Base-by-base conservation (phyloP, 2,888 invertebrate genomes). In the Cyclophora albipunctata region DNA sequence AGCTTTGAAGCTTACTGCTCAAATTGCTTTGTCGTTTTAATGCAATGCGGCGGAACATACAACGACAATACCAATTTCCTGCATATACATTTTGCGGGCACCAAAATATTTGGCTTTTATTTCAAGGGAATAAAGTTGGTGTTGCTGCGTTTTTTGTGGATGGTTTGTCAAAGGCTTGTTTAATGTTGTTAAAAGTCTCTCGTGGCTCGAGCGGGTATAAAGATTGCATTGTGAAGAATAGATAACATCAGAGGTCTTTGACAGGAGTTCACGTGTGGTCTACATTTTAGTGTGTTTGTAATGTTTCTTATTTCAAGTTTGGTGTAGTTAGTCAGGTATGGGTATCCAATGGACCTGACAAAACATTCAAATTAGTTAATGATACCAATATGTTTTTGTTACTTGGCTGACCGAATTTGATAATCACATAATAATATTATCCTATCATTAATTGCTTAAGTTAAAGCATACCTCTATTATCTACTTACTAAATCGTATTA, bases 181-280 rank as follows among this genome's bases (percentile, higher is more conserved):
- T 48, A 50, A 45, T 51, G 52, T 60, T 61, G 63, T 50, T 46
- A 46, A 51, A 45, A 51, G 59, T 72, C 71, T 67, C 70, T 55
- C 42, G 66, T 67, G 69, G 70, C 70, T 72, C 66, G 73, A 72
- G 65, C 69, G 64, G 58, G 59, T 53, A 71, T 63, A 68, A 68
- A 64, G 68, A 59, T 64, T 64, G 69, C 63, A 71, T 76, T 78
- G 76, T 78, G 67, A 63, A 49, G 55, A 66, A 73, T 75, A 78
- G 83, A 82, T 81, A 81, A 68, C 62, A 81, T 81, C 82, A 66
- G 63, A 64, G 69, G 66, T 63, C 63, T 69, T 69, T 71, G 73
- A 67, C 71, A 71, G 63, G 54, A 37, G 61, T 66, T 74, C 78
- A 73, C 71, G 81, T 82, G 83, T 82, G 82, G 83, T 79, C 81